Conservation (phyloP, 2,113 vertebrate species). For the Naja naja region DNA sequence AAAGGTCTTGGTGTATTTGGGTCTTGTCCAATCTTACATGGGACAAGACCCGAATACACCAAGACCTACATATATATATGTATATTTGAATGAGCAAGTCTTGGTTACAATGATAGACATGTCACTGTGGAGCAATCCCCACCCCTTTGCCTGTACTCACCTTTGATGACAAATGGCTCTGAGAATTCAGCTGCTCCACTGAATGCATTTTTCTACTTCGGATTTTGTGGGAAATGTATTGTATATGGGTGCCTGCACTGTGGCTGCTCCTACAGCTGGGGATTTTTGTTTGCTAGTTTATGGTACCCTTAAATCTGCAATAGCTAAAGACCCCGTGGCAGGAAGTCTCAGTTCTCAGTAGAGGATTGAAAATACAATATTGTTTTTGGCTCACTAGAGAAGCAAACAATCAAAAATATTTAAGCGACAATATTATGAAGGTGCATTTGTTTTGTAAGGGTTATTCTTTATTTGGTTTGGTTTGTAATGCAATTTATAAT, state of each 20-base stretch:
- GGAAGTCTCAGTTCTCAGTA: neutral
- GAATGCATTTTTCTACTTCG: conserved; percentile 25
- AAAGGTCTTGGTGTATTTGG: no score
- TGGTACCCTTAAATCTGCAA: neutral
- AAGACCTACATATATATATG: no score
- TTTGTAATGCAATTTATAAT: neutral
- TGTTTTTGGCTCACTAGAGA: neutral
- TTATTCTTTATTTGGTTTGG: neutral
- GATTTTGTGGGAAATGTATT: neutral
- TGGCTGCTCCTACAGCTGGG: neutral
- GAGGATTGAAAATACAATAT: neutral
- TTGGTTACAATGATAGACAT: conserved; percentile 6
- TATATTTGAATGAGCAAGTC: neutral
- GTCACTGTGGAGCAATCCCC: neutral
- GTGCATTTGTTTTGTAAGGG: neutral
- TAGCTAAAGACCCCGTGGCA: neutral
- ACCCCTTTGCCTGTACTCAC: conserved; percentile 1
- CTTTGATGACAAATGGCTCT: conserved; percentile 3
- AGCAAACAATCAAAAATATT: neutral
- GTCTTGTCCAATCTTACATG: no score
- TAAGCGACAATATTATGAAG: neutral
- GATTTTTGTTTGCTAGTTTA: neutral
- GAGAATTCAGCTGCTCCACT: conserved; percentile 23
- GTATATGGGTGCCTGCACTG: neutral
- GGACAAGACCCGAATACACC: no score